A percentile compares a stretch with the other conserved stretches of the same genome.
Conservation (phyloP, 2,113 vertebrate species). For the Galeopterus variegatus region DNA sequence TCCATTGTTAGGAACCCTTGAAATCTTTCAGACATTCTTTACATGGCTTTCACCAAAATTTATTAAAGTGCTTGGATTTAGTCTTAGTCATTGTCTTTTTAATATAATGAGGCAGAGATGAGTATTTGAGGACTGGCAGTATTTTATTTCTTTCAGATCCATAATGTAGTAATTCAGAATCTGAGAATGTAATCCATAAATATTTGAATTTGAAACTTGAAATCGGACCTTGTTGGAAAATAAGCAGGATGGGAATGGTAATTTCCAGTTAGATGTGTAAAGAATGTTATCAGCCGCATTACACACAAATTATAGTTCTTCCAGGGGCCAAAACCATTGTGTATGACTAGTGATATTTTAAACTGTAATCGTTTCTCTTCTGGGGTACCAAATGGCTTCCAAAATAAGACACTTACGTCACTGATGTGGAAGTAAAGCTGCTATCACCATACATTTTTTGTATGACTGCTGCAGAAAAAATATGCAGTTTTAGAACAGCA, state of each 20-base stretch:
- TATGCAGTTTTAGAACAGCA: neutral
- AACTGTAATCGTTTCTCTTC: neutral
- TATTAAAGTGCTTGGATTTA: neutral
- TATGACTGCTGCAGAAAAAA: neutral
- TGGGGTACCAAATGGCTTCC: neutral
- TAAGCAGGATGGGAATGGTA: neutral
- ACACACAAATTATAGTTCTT: neutral
- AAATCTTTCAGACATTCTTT: neutral
- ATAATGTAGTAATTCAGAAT: neutral
- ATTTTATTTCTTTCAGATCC: neutral
- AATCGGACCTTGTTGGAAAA: neutral
- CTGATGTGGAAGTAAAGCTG: neutral
- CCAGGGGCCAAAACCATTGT: neutral
- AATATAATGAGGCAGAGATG: neutral
- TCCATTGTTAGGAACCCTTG: neutral
- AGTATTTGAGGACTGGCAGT: neutral
- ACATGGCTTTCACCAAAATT: neutral
- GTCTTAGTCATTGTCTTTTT: neutral
- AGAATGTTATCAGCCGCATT: neutral
- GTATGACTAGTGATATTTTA: neutral
- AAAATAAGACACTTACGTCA: neutral
- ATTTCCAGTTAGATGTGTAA: neutral
- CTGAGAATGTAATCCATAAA: neutral
- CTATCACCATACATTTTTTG: neutral
- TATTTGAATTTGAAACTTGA: neutral